These are phyloP conservation scores for Rhynchonycteris naso DNA, from an alignment of 2,797 vertebrate species.

Conservation along the genomic window DNA sequence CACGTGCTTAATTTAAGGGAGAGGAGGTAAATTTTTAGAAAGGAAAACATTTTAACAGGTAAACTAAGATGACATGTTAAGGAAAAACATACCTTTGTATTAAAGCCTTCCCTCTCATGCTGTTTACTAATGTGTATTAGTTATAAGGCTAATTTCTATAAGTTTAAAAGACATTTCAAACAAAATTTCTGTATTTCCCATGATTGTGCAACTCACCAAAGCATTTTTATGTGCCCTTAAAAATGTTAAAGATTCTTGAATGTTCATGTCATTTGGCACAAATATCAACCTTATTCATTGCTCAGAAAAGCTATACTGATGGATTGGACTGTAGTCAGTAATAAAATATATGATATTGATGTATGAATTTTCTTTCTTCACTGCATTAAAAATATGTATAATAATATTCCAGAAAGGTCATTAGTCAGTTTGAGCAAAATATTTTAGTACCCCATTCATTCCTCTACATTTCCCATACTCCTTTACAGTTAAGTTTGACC, in stretches of 20 bases:
- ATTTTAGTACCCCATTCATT: background rate
- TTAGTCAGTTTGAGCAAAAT: background rate
- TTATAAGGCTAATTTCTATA: slow-evolving; percentile 58
- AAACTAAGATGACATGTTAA: slow-evolving; percentile 67
- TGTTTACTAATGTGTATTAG: background rate
- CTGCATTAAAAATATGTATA: background rate
- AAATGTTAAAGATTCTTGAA: slow-evolving; percentile 56
- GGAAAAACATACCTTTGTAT: slow-evolving; percentile 46
- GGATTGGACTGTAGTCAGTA: slow-evolving; percentile 12
- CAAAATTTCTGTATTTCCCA: slow-evolving; percentile 64
- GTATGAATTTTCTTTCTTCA: background rate
- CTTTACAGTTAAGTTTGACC: background rate
- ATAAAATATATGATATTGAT: background rate
- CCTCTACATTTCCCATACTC: slow-evolving; percentile 30
- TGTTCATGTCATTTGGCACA: slow-evolving; percentile 41
- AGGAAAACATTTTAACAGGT: slow-evolving; percentile 66
- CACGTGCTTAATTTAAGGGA: slow-evolving; percentile 40
- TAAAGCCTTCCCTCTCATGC: background rate
- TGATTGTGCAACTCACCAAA: slow-evolving; percentile 61
- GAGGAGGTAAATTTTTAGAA: slow-evolving; percentile 34
- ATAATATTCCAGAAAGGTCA: slow-evolving; percentile 29
- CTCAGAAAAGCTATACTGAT: background rate
- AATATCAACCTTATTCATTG: slow-evolving; percentile 24
- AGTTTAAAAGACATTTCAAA: slow-evolving; percentile 61
- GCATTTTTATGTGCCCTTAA: slow-evolving; percentile 56